Conservation (phyloP, 2,888 invertebrate genomes). For the Spilarctia lutea region DNA sequence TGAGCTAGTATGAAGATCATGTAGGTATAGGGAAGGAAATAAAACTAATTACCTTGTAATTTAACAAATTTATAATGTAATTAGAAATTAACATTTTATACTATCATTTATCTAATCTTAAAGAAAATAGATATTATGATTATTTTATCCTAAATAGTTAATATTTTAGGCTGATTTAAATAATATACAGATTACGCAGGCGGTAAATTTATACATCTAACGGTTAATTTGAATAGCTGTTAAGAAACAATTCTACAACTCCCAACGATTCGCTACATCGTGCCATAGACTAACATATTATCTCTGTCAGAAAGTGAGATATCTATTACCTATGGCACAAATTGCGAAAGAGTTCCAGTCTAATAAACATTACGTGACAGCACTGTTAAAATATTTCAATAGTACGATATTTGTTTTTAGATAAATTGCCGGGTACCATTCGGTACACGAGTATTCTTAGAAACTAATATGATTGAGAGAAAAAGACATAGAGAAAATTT, state of each 20-base stretch:
- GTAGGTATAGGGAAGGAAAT: conserved; percentile 46
- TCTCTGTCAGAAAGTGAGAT: conserved; percentile 13
- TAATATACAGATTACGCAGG: conserved; percentile 74
- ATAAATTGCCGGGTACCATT: conserved; percentile 39
- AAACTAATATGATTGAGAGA: conserved; percentile 81
- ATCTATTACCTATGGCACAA: conserved; percentile 46
- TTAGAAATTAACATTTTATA: conserved; percentile 81
- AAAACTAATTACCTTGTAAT: conserved; percentile 63
- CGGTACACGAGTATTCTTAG: conserved; percentile 62
- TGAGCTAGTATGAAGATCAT: neutral
- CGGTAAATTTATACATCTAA: conserved; percentile 74
- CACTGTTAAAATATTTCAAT: conserved; percentile 68
- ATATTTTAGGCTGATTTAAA: conserved; percentile 77
- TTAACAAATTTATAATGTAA: conserved; percentile 84
- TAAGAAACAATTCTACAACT: conserved; percentile 68
- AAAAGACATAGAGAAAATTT: conserved; percentile 82
- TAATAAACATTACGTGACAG: conserved; percentile 58
- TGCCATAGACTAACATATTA: conserved; percentile 23
- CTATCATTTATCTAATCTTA: conserved; percentile 75
- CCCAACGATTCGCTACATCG: conserved; percentile 32
- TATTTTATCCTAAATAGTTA: conserved; percentile 63
- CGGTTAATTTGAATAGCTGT: conserved; percentile 64
- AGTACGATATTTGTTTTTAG: conserved; percentile 63
- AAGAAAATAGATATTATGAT: conserved; percentile 76
- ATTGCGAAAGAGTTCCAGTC: conserved; percentile 17